phyloP scores from a whole-genome alignment of 1,140 invertebrate genomes.

The Gonatopus flavifemur region DNA sequence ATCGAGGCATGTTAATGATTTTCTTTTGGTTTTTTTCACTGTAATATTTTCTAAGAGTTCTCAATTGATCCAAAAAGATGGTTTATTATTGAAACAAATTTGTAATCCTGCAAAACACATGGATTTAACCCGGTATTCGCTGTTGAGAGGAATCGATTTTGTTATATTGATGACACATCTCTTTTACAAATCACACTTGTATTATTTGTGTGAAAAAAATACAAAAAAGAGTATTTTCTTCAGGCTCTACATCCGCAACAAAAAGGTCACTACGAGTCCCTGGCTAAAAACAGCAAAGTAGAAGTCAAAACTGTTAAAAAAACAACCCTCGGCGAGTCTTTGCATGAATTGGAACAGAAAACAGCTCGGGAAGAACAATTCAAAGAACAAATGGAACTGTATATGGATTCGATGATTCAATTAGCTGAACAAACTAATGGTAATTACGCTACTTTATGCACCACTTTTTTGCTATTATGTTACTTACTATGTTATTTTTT shows the following conservation, averaged over 20 bases:
- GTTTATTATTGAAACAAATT: neutral
- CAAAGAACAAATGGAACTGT: conserved; percentile 26
- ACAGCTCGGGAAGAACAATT: conserved; percentile 18
- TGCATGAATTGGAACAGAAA: conserved; percentile 15
- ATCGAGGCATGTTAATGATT: neutral
- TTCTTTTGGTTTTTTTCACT: neutral
- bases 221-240: neutral
- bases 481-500: conserved; percentile 13
- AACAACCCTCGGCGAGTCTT: conserved; percentile 30
- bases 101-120: too few species aligned
- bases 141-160: neutral
- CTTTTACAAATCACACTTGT: neutral
- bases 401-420: conserved; percentile 22
- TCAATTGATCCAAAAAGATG: neutral
- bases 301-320: conserved; percentile 5
- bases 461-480: conserved; percentile 1
- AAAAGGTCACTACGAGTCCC: conserved; percentile 22
- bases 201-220: conserved; percentile 1
- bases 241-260: conserved; percentile 24
- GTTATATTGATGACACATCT: neutral
- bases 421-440: conserved; percentile 15
- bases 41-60: neutral
- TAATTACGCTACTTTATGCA: conserved; percentile 10
- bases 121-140: too few species aligned
- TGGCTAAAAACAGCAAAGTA: conserved; percentile 22